A percentile compares a stretch with the other conserved stretches of the same genome.
Evolutionary conservation across 2,888 invertebrate species (phyloP).

Genomic region (Trissolcus japonicus): DNA sequence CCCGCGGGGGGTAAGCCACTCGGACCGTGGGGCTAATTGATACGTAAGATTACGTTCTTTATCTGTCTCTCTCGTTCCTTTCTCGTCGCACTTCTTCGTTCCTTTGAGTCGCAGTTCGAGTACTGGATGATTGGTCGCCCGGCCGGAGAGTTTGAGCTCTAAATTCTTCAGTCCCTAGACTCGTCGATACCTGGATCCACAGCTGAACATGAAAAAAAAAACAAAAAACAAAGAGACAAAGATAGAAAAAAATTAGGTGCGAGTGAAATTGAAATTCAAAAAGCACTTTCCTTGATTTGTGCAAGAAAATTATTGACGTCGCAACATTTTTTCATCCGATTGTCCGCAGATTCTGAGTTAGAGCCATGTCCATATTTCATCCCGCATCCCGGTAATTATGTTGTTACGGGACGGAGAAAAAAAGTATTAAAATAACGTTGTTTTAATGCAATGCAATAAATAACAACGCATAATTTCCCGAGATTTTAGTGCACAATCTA

Average conservation of each 20-base stretch:
- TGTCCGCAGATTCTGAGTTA: no score
- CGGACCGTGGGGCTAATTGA: conserved; percentile 76
- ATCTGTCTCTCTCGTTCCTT: conserved; percentile 59
- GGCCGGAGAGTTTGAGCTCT: conserved; percentile 66
- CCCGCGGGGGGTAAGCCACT: conserved; percentile 76
- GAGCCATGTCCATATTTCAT: no score
- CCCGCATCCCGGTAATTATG: conserved; percentile 9
- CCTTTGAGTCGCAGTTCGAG: conserved; percentile 51
- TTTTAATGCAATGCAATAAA: conserved; percentile 11
- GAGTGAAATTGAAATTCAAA: background rate
- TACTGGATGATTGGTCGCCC: conserved; percentile 72
- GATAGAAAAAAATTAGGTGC: background rate
- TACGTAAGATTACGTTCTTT: conserved; percentile 75
- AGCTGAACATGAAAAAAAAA: no score
- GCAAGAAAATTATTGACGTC: no score
- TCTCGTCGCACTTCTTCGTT: conserved; percentile 50
- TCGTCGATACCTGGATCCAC: conserved; percentile 53
- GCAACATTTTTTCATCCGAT: no score
- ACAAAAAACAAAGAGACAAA: conserved; percentile 36
- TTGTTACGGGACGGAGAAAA: background rate
- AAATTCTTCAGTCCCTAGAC: conserved; percentile 67
- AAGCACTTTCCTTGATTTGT: background rate
- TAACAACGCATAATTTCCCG: background rate
- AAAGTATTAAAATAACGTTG: conserved; percentile 3
- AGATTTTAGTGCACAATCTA: no score